These are phyloP conservation scores for Planococcus citri DNA, from an alignment of 1,140 invertebrate species.

Conservation along the genomic window DNA sequence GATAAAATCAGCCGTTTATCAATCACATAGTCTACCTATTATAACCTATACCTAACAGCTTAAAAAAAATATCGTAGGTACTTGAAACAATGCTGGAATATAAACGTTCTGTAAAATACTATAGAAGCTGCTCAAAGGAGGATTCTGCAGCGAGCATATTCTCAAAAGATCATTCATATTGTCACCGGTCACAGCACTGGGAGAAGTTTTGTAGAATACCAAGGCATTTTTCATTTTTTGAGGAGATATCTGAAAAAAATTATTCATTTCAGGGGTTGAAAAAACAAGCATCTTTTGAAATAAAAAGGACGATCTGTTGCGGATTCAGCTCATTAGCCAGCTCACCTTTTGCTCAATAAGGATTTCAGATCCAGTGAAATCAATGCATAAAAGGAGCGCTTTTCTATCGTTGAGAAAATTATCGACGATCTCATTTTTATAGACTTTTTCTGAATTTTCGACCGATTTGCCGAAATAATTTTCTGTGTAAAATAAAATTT, in stretches of 20 bases:
- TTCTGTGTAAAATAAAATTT: not conserved
- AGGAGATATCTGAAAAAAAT: not conserved
- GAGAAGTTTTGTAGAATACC: slow-evolving; percentile 43
- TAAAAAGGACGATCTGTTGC: no score
- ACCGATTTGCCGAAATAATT: not conserved
- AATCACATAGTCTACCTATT: no score
- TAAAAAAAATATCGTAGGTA: slow-evolving; percentile 21
- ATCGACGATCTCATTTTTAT: not conserved
- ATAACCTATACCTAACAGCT: no score
- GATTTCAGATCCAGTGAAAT: not conserved
- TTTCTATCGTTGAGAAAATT: slow-evolving; percentile 10
- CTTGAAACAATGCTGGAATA: slow-evolving; percentile 37
- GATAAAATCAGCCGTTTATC: not conserved
- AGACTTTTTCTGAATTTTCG: not conserved
- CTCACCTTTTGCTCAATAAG: not conserved
- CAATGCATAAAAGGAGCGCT: not conserved
- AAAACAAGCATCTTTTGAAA: no score
- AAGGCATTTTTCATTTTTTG: slow-evolving; percentile 27
- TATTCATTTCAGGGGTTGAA: no score
- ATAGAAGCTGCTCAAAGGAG: slow-evolving; percentile 41
- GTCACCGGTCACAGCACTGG: slow-evolving; percentile 41
- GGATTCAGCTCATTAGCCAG: not conserved
- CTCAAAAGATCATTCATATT: slow-evolving; percentile 40
- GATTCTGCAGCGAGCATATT: slow-evolving; percentile 43
- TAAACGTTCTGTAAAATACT: slow-evolving; percentile 42